phyloP scores from a whole-genome alignment of 2,888 invertebrate genomes.

The Ectemnius continuus region DNA sequence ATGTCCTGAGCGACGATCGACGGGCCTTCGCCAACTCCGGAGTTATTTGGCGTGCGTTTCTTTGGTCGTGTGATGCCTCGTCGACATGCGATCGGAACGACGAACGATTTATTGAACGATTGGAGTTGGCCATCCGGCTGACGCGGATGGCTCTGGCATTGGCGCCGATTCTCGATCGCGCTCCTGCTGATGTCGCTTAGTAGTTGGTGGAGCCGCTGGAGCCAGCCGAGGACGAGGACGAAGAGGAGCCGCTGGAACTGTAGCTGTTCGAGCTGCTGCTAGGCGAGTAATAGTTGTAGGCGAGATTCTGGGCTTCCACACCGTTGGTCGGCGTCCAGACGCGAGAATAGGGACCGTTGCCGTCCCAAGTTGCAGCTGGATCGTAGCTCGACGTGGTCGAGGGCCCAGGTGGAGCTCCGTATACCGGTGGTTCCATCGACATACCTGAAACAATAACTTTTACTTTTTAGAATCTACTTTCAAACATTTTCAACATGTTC shows the following conservation, averaged over 20 bases:
- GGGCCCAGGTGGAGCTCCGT: constrained; percentile 83
- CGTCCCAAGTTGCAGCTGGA: constrained; percentile 86
- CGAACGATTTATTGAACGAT: constrained; percentile 40
- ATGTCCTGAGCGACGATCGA: constrained; percentile 20
- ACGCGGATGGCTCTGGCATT: constrained; percentile 1
- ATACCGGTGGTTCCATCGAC: constrained; percentile 84
- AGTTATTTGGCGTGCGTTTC: constrained; percentile 65
- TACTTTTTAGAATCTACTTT: neutral
- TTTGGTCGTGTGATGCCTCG: constrained; percentile 57
- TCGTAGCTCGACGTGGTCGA: constrained; percentile 81
- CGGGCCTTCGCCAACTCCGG: constrained; percentile 16
- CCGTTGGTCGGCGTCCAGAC: constrained; percentile 83
- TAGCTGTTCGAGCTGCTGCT: constrained; percentile 86
- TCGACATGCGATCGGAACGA: constrained; percentile 25
- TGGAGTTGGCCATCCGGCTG: constrained; percentile 22
- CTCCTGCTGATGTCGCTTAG: constrained; percentile 39
- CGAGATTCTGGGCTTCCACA: constrained; percentile 77
- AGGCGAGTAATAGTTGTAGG: constrained; percentile 77
- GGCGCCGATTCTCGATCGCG: neutral
- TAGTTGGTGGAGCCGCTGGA: constrained; percentile 68
- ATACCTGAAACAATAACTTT: constrained; percentile 79
- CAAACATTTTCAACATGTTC: neutral
- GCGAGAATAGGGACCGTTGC: constrained; percentile 88
- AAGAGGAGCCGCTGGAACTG: constrained; percentile 85
- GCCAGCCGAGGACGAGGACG: constrained; percentile 79